These are phyloP conservation scores for Lithophane leautieri DNA, from an alignment of 2,888 invertebrate species.

Conservation along the genomic window DNA sequence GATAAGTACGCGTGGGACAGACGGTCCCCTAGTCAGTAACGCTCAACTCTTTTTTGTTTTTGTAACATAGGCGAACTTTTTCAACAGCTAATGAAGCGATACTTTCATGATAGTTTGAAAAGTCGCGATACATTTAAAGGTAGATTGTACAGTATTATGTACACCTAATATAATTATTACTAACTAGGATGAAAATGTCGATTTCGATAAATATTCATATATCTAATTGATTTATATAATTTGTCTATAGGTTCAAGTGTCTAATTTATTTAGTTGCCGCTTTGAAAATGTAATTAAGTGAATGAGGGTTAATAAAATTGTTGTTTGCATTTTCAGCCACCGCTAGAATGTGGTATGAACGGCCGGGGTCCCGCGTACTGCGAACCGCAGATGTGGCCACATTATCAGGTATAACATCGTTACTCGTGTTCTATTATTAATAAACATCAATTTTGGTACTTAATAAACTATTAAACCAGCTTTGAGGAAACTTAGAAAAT, in stretches of 20 bases:
- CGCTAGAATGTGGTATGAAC: conserved; percentile 85
- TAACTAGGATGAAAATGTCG: neutral
- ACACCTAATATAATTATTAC: neutral
- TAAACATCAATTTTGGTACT: neutral
- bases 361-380: conserved; percentile 82
- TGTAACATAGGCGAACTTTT: neutral
- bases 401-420: conserved; percentile 82
- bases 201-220: neutral
- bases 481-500: neutral
- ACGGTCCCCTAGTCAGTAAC: conserved; percentile 36
- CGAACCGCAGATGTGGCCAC: conserved; percentile 87
- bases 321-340: conserved; percentile 80
- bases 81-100: neutral
- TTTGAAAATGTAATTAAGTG: neutral
- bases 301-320: neutral
- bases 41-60: conserved; percentile 34
- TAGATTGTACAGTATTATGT: neutral
- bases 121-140: neutral
- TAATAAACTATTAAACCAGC: neutral
- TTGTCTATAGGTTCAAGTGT: neutral
- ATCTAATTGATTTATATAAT: too few species aligned
- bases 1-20: conserved; percentile 55
- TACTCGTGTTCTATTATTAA: conserved; percentile 12
- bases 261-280: neutral
- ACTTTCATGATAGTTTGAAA: neutral